These are phyloP conservation scores for Anarsia innoxiella DNA, from an alignment of 2,888 invertebrate genomes.

Conservation along the genomic window DNA sequence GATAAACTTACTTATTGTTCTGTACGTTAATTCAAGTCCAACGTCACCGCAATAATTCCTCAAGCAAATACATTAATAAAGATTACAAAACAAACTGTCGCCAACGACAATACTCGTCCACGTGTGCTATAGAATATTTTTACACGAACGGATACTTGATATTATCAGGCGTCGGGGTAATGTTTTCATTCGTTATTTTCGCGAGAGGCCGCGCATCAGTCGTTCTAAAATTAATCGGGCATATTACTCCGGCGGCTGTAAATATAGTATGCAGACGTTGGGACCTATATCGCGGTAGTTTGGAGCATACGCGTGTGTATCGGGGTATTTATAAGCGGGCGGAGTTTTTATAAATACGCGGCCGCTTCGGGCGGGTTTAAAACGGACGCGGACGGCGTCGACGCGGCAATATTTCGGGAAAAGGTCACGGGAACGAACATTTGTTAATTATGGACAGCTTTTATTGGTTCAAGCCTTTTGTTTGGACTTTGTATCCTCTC, in stretches of 20 bases:
- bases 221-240: slow-evolving; percentile 46
- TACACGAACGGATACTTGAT: slow-evolving; percentile 10
- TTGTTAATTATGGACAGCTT: slow-evolving; percentile 5
- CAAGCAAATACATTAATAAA: too few relatives aligned
- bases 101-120: background rate
- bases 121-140: slow-evolving; percentile 1
- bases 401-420: slow-evolving; percentile 44
- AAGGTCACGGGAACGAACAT: slow-evolving; percentile 59
- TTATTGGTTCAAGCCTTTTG: background rate
- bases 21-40: too few relatives aligned
- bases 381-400: slow-evolving; percentile 38
- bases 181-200: slow-evolving; percentile 7
- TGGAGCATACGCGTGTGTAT: slow-evolving; percentile 23
- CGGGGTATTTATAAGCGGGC: slow-evolving; percentile 35
- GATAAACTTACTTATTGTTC: too few relatives aligned
- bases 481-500: background rate
- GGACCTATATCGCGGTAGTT: slow-evolving; percentile 23
- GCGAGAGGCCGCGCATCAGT: slow-evolving; percentile 42
- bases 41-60: too few relatives aligned
- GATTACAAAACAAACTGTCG: too few relatives aligned
- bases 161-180: slow-evolving; percentile 6
- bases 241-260: slow-evolving; percentile 39
- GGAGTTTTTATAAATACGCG: slow-evolving; percentile 36
- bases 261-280: slow-evolving; percentile 44
- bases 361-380: slow-evolving; percentile 30